Conservation (phyloP, 2,797 vertebrate species). For the Haliaeetus vocifer region DNA sequence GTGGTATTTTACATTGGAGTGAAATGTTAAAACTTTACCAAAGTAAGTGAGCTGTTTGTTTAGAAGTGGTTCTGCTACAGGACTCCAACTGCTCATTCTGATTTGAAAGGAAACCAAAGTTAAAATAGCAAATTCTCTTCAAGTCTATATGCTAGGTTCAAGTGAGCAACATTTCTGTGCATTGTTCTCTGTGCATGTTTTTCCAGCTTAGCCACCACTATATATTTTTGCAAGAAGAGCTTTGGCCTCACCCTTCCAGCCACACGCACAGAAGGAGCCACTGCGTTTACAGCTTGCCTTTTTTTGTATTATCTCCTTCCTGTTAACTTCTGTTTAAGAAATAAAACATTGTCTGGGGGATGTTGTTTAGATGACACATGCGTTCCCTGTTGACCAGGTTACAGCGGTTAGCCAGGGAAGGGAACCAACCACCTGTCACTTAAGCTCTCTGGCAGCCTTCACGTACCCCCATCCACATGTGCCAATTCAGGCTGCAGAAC, state of each 20-base stretch:
- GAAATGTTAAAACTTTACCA: neutral
- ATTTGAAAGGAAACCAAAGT: neutral
- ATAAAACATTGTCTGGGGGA: neutral
- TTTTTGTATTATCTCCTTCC: neutral
- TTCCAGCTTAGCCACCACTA: neutral
- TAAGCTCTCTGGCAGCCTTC: neutral
- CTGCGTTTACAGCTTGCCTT: neutral
- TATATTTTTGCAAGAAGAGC: neutral
- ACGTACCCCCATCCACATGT: neutral
- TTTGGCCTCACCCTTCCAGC: neutral
- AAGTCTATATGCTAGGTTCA: neutral
- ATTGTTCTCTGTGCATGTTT: neutral
- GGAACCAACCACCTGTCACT: no score
- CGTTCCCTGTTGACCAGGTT: neutral
- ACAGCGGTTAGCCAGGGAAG: neutral
- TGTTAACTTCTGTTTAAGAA: neutral
- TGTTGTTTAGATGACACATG: neutral
- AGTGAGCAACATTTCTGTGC: neutral
- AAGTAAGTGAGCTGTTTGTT: neutral
- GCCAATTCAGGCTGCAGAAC: neutral
- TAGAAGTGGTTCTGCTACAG: neutral
- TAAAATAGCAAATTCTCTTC: neutral
- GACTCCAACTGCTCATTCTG: neutral
- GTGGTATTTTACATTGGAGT: neutral
- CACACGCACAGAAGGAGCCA: neutral